Evolutionary conservation across 1,140 invertebrate species (phyloP).

Genomic region (Dreissena polymorpha): DNA sequence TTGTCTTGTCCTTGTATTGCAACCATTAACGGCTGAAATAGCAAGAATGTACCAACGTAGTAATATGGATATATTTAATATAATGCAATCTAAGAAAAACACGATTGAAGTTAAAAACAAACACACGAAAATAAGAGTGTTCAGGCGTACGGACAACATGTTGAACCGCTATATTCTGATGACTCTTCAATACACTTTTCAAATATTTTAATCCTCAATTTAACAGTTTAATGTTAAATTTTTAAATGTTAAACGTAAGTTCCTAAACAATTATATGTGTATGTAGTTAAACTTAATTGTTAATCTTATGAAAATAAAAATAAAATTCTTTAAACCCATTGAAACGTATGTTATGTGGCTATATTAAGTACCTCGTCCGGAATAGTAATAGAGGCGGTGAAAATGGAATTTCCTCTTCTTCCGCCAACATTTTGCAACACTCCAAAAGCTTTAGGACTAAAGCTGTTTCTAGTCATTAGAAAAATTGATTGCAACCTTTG

Average conservation of each 20-base stretch:
- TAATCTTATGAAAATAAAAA: too few species aligned
- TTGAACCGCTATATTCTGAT: neutral
- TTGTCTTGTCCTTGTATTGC: slow-evolving; percentile 34
- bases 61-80: too few species aligned
- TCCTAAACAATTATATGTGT: neutral
- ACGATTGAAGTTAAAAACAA: too few species aligned
- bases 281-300: neutral
- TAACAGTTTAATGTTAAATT: too few species aligned
- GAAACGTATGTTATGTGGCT: too few species aligned
- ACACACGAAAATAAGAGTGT: too few species aligned
- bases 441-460: neutral
- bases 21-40: slow-evolving; percentile 40
- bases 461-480: slow-evolving; percentile 1
- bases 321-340: too few species aligned
- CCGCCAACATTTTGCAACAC: slow-evolving; percentile 44
- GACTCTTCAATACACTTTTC: too few species aligned
- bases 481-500: slow-evolving; percentile 7
- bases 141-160: neutral
- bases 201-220: too few species aligned
- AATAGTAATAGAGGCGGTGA: slow-evolving; percentile 31
- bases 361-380: slow-evolving; percentile 23
- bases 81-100: too few species aligned
- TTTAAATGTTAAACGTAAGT: neutral
- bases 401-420: slow-evolving; percentile 43
- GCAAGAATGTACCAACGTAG: neutral